A percentile compares a stretch with the other conserved stretches of the same genome.
These are phyloP conservation scores for Xanthia togata DNA, from an alignment of 2,888 invertebrate species.

Conservation along the genomic window DNA sequence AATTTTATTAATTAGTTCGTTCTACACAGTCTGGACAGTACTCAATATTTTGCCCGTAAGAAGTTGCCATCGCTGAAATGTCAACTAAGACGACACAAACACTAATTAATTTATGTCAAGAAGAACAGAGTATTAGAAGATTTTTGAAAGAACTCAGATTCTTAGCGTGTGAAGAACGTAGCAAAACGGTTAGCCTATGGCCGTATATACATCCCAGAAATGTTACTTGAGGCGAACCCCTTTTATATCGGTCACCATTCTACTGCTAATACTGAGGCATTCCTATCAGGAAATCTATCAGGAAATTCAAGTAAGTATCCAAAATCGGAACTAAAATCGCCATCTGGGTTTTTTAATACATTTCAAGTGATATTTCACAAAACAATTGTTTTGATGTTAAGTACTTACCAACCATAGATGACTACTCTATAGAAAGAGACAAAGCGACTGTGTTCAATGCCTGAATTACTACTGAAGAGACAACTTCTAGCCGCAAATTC, in stretches of 20 bases:
- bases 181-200: background rate
- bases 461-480: too few species aligned
- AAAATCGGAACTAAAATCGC: too few species aligned
- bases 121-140: too few species aligned
- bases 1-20: constrained; percentile 35
- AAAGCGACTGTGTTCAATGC: too few species aligned
- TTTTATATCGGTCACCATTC: background rate
- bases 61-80: constrained; percentile 34
- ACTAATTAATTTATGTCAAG: constrained; percentile 31
- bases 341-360: background rate
- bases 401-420: too few species aligned
- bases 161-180: too few species aligned
- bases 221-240: background rate
- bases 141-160: too few species aligned
- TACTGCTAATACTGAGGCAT: background rate
- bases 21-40: background rate
- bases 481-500: too few species aligned
- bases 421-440: too few species aligned
- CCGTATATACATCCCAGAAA: background rate
- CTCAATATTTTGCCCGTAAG: constrained; percentile 42
- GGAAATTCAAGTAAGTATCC: background rate
- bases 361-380: background rate
- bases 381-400: background rate
- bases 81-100: background rate
- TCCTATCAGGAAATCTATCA: background rate